These are phyloP conservation scores for Chelidonichthys spinosus DNA, from an alignment of 2,797 vertebrate genomes.

Conservation along the genomic window DNA sequence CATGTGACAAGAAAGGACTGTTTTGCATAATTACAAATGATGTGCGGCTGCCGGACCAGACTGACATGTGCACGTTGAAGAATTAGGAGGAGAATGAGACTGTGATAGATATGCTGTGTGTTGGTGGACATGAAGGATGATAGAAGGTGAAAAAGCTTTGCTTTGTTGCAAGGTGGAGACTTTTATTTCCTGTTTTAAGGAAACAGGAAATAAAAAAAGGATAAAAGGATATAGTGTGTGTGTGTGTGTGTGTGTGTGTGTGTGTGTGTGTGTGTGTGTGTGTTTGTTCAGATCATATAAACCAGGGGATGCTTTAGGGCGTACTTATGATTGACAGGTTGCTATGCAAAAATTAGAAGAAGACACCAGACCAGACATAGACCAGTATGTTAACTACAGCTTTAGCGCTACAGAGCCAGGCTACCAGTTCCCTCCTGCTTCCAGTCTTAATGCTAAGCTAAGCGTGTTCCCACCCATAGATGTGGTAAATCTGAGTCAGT, in stretches of 20 bases:
- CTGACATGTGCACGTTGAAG: constrained; percentile 80
- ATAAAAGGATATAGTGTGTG: neutral
- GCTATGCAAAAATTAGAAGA: too few relatives aligned
- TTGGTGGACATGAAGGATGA: constrained; percentile 31
- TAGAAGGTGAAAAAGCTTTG: neutral
- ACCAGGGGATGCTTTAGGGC: too few relatives aligned
- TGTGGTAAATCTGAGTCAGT: too few relatives aligned
- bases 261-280: neutral
- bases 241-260: neutral
- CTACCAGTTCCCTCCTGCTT: too few relatives aligned
- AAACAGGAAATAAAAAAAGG: too few relatives aligned
- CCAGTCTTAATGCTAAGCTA: too few relatives aligned
- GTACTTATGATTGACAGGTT: too few relatives aligned
- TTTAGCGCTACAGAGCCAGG: too few relatives aligned
- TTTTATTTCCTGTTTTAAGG: neutral
- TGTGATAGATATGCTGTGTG: constrained; percentile 28
- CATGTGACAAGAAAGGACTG: constrained; percentile 76
- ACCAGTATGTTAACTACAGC: too few relatives aligned
- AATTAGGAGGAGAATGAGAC: constrained; percentile 51
- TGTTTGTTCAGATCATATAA: neutral
- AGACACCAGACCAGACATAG: too few relatives aligned
- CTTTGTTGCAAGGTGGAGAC: neutral
- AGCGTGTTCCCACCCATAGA: too few relatives aligned
- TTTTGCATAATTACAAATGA: constrained; percentile 92
- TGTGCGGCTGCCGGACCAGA: constrained; percentile 79